Percentiles rank a stretch among this genome's conserved stretches.
Evolutionary conservation across 2,797 vertebrate species (phyloP).

Genomic region (Danio choprae): DNA sequence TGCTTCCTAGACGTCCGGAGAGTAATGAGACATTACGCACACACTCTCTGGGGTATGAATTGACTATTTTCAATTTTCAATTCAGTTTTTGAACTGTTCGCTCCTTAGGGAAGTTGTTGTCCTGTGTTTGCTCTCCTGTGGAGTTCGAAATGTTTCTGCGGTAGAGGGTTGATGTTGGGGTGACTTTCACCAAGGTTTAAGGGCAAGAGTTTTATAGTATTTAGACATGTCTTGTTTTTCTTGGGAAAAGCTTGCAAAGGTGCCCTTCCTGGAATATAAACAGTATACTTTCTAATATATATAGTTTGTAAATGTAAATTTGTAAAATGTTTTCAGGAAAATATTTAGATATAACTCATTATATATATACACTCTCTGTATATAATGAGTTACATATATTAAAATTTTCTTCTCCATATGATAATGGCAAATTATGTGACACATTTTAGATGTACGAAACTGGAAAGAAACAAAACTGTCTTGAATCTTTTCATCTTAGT

Average conservation of each 20-base stretch:
- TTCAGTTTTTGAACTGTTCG: slow-evolving; percentile 34
- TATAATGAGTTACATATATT: too few relatives aligned
- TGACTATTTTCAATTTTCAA: slow-evolving; percentile 30
- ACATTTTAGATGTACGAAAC: too few relatives aligned
- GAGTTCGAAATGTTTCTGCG: slow-evolving; percentile 20
- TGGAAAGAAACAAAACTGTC: too few relatives aligned
- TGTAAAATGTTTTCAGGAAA: too few relatives aligned
- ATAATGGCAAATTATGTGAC: too few relatives aligned
- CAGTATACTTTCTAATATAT: background rate
- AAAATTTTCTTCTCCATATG: too few relatives aligned
- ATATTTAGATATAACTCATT: too few relatives aligned
- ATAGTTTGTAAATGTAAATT: too few relatives aligned
- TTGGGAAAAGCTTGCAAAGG: background rate
- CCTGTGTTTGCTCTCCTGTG: slow-evolving; percentile 38
- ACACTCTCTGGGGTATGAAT: slow-evolving; percentile 26
- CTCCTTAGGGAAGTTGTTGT: slow-evolving; percentile 44
- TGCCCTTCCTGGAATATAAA: background rate
- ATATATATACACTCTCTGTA: too few relatives aligned
- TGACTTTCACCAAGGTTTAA: background rate
- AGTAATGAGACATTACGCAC: slow-evolving; percentile 44
- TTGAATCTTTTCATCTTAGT: too few relatives aligned
- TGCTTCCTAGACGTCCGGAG: slow-evolving; percentile 38
- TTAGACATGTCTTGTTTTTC: background rate
- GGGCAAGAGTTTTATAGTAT: background rate
- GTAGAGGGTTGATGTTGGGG: background rate